Evolutionary conservation across 35 echinoderm and acorn worm species (phyloP).

Genomic region (Eucidaris tribuloides): DNA sequence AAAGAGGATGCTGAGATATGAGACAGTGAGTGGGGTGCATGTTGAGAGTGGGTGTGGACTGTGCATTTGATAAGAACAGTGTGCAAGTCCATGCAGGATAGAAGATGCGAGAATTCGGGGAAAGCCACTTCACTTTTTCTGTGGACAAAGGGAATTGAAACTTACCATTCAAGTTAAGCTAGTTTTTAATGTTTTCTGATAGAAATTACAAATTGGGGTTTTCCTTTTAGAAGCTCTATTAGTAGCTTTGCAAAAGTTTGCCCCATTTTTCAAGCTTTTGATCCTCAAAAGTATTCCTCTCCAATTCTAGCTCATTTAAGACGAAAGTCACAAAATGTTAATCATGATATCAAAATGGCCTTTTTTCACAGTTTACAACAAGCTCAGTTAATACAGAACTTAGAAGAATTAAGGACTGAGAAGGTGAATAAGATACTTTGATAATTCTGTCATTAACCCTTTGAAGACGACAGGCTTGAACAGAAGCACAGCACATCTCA

Average conservation of each 20-base stretch:
- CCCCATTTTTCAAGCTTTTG: slow-evolving; percentile 20
- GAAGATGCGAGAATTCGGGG: slow-evolving; percentile 36
- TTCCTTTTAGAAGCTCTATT: no score
- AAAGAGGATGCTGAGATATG: slow-evolving; percentile 22
- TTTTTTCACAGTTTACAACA: slow-evolving; percentile 13
- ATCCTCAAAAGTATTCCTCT: slow-evolving; percentile 1
- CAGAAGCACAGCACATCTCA: no score
- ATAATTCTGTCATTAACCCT: slow-evolving; percentile 2
- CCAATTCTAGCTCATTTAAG: slow-evolving; percentile 21
- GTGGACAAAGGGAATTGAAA: not conserved
- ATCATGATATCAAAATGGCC: slow-evolving; percentile 1
- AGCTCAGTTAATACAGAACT: not conserved
- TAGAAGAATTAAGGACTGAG: slow-evolving; percentile 27
- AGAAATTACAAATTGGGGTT: no score
- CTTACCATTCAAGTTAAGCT: no score
- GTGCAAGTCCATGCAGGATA: slow-evolving; percentile 54
- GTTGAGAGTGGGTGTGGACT: slow-evolving; percentile 18
- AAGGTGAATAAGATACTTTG: not conserved
- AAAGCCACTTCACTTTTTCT: slow-evolving; percentile 49
- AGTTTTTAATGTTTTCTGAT: no score
- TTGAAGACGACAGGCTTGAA: no score
- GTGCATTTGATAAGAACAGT: slow-evolving; percentile 13
- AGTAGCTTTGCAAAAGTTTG: not conserved
- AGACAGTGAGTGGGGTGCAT: slow-evolving; percentile 8
- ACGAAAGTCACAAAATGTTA: slow-evolving; percentile 27